Evolutionary conservation across 92 coral and sea anemone genomes (phyloP), one percentile per base, ranked within the genome.

Genomic region (Paragorgia papillata): DNA sequence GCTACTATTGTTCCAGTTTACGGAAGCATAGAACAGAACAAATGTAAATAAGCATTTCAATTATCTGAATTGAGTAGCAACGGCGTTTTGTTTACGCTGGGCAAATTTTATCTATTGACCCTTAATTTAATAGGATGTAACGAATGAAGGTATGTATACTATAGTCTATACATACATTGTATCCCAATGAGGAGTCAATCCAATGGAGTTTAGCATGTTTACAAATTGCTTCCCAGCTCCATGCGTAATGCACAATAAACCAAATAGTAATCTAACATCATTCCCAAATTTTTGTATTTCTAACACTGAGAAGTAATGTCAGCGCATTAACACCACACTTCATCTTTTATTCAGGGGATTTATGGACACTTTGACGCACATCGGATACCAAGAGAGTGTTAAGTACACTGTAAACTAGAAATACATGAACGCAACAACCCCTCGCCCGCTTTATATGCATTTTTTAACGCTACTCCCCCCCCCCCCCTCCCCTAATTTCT

Each of bases 171-270:
- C 75, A 21, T 68, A 68, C 75, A 68, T 5, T 22, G 75, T 48
- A 41, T 68, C 75, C 75, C 57, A 68, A 34, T 68, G 75, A 0
- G 75, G 39, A 43, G 21, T 68, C 50, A 68, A 21, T 68, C 75
- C 75, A 68, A 68, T 46, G 1, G 57, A 1, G 44, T 68, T 40
- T 31, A 68, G 20, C 75, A 43, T 43, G 24, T 68, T 68, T 8
- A 68, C 50, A 41, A 68, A 68, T 48, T 68, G 75, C 26, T 68
- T 68, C 20, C 75, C 75, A 21, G 75, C 75, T 68, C 75, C 75
- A 48, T 68, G 44, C 8, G 57, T 68, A 4, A 68, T 27, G 43
- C 75, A 68, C 22, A 68, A 44, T 12, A 68, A 48, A 22, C 75
- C 75, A 68, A 68, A 68, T 12, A 68, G 18, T 13, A 68, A 30